Conservation (phyloP, 2,113 vertebrate genomes). For the Melanocharis versteri region DNA sequence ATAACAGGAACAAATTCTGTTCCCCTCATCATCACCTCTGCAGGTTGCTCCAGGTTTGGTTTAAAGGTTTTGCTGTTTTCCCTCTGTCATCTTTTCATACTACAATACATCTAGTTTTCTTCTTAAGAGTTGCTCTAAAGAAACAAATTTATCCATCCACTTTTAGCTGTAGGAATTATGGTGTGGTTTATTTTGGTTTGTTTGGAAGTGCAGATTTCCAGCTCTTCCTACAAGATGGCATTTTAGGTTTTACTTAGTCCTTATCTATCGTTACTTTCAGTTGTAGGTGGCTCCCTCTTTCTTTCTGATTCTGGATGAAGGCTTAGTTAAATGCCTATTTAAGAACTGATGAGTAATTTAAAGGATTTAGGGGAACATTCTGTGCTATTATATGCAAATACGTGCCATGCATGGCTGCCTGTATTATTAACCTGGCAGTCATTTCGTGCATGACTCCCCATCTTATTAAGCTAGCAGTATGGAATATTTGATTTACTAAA, state of each 20-base stretch:
- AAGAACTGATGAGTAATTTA: conserved; percentile 82
- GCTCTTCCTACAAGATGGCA: neutral
- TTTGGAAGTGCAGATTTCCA: neutral
- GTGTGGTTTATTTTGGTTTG: neutral
- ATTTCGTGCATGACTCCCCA: conserved; percentile 81
- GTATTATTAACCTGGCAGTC: conserved; percentile 81
- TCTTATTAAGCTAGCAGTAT: conserved; percentile 81
- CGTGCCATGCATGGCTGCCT: conserved; percentile 70
- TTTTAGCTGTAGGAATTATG: neutral
- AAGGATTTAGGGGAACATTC: conserved; percentile 77
- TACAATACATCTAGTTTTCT: neutral
- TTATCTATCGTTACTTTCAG: neutral
- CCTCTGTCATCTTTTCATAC: neutral
- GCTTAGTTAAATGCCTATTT: conserved; percentile 78
- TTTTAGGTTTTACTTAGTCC: conserved; percentile 38
- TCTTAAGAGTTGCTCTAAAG: neutral
- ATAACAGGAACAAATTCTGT: neutral
- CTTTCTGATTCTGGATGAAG: conserved; percentile 55
- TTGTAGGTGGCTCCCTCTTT: conserved; percentile 47
- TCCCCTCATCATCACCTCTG: neutral
- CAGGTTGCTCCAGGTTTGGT: neutral
- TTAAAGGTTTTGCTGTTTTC: neutral
- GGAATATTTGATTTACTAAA: conserved; percentile 83
- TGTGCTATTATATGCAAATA: conserved; percentile 79
- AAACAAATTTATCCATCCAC: neutral